Evolutionary conservation across 2,113 vertebrate species (phyloP), one percentile per base, ranked within the genome.

Genomic region (Corythornis madagascariensis): DNA sequence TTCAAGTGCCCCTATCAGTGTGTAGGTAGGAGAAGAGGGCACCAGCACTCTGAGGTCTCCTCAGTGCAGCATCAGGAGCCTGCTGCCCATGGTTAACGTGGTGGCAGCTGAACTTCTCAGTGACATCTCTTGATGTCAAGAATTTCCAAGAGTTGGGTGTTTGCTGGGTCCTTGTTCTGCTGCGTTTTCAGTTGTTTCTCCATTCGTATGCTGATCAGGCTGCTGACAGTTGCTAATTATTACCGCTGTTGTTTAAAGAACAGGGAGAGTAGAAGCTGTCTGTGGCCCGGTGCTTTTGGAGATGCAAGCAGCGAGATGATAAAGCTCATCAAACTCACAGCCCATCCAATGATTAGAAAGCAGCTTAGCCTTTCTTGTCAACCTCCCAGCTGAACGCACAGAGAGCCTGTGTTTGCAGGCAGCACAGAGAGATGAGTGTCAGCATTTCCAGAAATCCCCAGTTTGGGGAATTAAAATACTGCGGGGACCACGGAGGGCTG

Each of bases 361-460:
- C 61, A 77, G 45, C 64, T 85, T 89, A 85, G 61, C 50, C 71
- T 75, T 81, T 86, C 80, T 87, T 93, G 84, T 90, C 92, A 94
- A 25, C 88, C 84, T 94, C 90, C 45, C 76, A 82, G 70, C 87
- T 89, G 31, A 80, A 92, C 70, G 63, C 63, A 92, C 35, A 14
- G 38, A 73, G 89, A 87, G 22, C 65, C 92, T 67, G 55, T 77
- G 50, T 94, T 91, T 93, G 81, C 91, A 90, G 92, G 82, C 94
- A 96, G 69, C 47, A 28, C 77, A 0, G 2, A 64, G 67, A 88
- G 71, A 93, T 93, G 93, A 95, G 95, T 94, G 93, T 88, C 86
- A 94, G 50, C 76, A 94, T 95, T 96, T 94, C 92, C 86, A 89
- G 93, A 95, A 95, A 93, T 93, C 82, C 95, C 75, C 89, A 92